phyloP scores from a whole-genome alignment of 2,888 invertebrate species.

The Leucoma salicis region DNA sequence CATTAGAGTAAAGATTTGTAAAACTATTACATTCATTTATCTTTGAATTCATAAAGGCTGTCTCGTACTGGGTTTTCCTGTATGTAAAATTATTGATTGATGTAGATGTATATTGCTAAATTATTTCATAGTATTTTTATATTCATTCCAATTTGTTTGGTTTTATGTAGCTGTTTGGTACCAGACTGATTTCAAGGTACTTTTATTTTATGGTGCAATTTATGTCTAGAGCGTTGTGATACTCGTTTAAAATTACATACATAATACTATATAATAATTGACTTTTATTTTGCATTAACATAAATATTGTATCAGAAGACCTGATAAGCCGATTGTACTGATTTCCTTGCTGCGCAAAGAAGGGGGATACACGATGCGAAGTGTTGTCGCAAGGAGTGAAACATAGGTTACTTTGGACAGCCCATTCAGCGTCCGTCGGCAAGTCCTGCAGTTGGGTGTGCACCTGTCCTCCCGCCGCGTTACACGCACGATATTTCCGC shows the following conservation, averaged over 20 bases:
- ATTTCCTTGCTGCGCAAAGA: no score
- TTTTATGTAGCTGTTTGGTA: conserved; percentile 76
- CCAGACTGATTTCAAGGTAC: conserved; percentile 82
- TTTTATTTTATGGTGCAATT: conserved; percentile 82
- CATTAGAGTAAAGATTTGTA: conserved; percentile 75
- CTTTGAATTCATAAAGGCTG: conserved; percentile 67
- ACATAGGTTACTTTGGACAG: no score
- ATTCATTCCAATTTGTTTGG: conserved; percentile 76
- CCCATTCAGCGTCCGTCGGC: no score
- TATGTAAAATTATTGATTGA: conserved; percentile 65
- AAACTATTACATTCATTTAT: conserved; percentile 64
- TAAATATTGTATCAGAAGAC: no score
- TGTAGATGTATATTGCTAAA: conserved; percentile 73
- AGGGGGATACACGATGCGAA: no score
- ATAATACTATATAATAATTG: conserved; percentile 28
- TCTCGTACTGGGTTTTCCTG: conserved; percentile 69
- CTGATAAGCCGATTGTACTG: no score
- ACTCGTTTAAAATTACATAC: conserved; percentile 80
- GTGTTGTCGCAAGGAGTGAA: no score
- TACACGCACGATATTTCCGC: no score
- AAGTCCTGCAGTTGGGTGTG: no score
- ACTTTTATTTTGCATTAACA: conserved; percentile 32
- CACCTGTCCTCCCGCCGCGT: no score
- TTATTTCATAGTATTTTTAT: conserved; percentile 81
- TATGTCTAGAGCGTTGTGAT: conserved; percentile 82